phyloP scores from a whole-genome alignment of 2,888 invertebrate genomes.

The Thalpophila matura region DNA sequence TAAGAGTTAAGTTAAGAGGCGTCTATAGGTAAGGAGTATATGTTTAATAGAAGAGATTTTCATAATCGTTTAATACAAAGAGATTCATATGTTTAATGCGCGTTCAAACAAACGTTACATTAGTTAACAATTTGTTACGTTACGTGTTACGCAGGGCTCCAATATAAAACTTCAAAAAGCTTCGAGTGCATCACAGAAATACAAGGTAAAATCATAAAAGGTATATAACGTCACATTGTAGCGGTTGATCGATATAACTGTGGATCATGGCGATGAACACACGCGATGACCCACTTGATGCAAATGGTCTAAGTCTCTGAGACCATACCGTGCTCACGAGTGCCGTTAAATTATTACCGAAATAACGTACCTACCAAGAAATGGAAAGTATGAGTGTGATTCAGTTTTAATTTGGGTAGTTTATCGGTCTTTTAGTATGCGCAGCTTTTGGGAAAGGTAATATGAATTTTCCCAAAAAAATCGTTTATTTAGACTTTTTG shows the following conservation, averaged over 20 bases:
- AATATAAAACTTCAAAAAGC: background rate
- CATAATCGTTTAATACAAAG: too few species aligned
- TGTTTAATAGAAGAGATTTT: too few species aligned
- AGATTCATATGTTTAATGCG: too few species aligned
- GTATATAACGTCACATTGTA: conserved; percentile 49
- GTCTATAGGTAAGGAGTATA: too few species aligned
- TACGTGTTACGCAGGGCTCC: too few species aligned
- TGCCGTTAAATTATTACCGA: conserved; percentile 67
- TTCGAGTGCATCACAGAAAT: background rate
- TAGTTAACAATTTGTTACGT: too few species aligned
- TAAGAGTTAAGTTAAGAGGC: too few species aligned
- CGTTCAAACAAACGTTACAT: too few species aligned
- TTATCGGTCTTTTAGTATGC: background rate
- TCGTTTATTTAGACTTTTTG: too few species aligned
- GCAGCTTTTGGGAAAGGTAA: background rate
- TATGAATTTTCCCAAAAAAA: too few species aligned
- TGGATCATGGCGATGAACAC: conserved; percentile 41
- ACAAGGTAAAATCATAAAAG: conserved; percentile 13
- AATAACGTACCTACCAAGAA: conserved; percentile 60
- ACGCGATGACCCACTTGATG: conserved; percentile 55
- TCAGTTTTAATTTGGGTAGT: conserved; percentile 26
- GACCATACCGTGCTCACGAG: conserved; percentile 51
- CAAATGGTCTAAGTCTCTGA: conserved; percentile 43
- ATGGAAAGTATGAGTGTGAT: conserved; percentile 35
- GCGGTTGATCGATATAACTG: conserved; percentile 58